Conservation (phyloP, 2,113 vertebrate species). For the Heterotis niloticus region DNA sequence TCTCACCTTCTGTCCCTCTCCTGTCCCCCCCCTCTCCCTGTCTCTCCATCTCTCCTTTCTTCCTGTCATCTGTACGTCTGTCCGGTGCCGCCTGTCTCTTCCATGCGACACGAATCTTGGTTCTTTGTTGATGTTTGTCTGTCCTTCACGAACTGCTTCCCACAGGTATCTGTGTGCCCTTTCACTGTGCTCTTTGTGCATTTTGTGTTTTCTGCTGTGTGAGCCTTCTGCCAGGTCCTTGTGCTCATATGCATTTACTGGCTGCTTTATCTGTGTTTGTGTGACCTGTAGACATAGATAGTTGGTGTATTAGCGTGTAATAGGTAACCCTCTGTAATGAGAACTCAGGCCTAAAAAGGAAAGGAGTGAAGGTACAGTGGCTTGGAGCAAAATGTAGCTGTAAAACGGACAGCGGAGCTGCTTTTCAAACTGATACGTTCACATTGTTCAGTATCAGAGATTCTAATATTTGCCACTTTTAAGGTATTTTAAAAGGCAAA, state of each 20-base stretch:
- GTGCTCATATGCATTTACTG: not conserved
- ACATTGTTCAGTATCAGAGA: too few species aligned
- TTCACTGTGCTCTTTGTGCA: not conserved
- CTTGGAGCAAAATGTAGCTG: too few species aligned
- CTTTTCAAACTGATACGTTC: too few species aligned
- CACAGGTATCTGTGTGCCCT: not conserved
- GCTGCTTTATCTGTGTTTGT: conserved; percentile 16
- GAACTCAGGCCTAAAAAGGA: not conserved
- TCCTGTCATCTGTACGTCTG: not conserved
- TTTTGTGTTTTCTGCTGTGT: conserved; percentile 12
- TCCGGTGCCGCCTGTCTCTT: not conserved
- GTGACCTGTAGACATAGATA: not conserved
- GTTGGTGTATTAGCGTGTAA: not conserved
- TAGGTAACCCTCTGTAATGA: conserved; percentile 1
- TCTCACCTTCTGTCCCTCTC: conserved; percentile 17
- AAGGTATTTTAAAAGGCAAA: not conserved
- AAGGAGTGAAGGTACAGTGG: too few species aligned
- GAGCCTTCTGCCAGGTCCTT: conserved; percentile 5
- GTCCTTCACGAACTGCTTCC: conserved; percentile 11
- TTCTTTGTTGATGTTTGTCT: not conserved
- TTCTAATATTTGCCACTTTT: not conserved
- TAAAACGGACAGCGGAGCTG: too few species aligned
- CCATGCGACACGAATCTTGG: not conserved
- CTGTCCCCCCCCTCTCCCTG: conserved; percentile 10
- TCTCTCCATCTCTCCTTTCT: conserved; percentile 38